Percentiles rank a stretch among this genome's conserved stretches.
These are phyloP conservation scores for Callosobruchus maculatus DNA, from an alignment of 2,888 invertebrate genomes.

Conservation along the genomic window DNA sequence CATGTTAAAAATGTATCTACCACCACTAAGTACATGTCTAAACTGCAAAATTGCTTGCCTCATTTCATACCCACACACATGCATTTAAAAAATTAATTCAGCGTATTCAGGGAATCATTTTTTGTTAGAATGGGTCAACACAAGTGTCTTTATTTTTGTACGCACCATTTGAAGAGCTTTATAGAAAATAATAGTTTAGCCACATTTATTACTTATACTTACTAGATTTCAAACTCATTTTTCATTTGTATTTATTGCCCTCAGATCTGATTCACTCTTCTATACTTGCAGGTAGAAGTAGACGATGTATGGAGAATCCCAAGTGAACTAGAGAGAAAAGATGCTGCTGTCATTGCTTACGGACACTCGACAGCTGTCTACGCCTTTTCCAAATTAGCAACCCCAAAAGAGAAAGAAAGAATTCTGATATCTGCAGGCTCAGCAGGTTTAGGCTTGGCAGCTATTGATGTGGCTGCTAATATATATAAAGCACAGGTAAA, in stretches of 20 bases:
- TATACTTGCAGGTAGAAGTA: conserved; percentile 35
- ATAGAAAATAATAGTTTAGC: too few species aligned
- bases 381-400: conserved; percentile 56
- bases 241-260: not conserved
- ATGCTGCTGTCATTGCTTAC: conserved; percentile 58
- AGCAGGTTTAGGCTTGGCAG: conserved; percentile 62
- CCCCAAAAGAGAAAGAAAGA: conserved; percentile 51
- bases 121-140: too few species aligned
- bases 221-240: not conserved
- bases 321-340: conserved; percentile 51
- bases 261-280: not conserved
- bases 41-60: too few species aligned
- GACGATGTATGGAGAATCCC: conserved; percentile 60
- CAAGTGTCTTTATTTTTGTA: too few species aligned
- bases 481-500: conserved; percentile 62
- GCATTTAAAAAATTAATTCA: too few species aligned
- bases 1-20: too few species aligned
- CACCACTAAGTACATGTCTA: too few species aligned
- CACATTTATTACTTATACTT: too few species aligned
- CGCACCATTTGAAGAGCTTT: too few species aligned
- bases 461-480: conserved; percentile 66
- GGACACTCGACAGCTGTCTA: conserved; percentile 64
- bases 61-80: too few species aligned
- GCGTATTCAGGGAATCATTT: too few species aligned
- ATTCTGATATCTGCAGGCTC: conserved; percentile 64